Evolutionary conservation across 2,797 vertebrate species (phyloP).

Genomic region (Eupleurogrammus muticus): DNA sequence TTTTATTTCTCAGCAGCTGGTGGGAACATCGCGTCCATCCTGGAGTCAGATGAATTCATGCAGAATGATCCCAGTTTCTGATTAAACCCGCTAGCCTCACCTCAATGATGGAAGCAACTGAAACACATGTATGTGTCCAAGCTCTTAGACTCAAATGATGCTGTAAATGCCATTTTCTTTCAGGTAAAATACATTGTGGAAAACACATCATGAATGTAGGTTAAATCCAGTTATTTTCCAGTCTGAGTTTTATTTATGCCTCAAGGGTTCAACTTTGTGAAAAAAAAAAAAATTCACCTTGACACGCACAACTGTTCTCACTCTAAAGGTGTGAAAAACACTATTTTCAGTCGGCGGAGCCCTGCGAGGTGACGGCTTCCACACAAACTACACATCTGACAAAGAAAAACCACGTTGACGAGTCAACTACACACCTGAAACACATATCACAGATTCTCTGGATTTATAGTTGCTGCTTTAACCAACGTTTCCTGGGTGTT

Average conservation of each 20-base stretch:
- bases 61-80: constrained; percentile 5
- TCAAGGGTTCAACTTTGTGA: background rate
- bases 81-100: background rate
- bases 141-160: background rate
- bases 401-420: background rate
- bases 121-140: too few relatives aligned
- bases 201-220: background rate
- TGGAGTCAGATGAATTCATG: background rate
- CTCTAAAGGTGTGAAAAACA: background rate
- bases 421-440: constrained; percentile 8
- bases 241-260: background rate
- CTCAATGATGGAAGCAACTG: background rate
- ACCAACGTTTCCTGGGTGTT: too few relatives aligned
- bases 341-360: background rate
- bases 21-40: background rate
- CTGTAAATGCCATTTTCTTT: too few relatives aligned
- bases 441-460: constrained; percentile 10
- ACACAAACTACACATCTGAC: background rate
- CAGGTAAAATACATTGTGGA: background rate
- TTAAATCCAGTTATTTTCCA: background rate
- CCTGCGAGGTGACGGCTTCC: background rate
- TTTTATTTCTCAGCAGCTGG: background rate
- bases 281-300: background rate
- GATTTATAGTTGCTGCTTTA: background rate
- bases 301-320: background rate